Percentiles rank a stretch among this genome's conserved stretches.
phyloP scores from a whole-genome alignment of 1,140 invertebrate genomes.

The Drosophila nigromelanica region DNA sequence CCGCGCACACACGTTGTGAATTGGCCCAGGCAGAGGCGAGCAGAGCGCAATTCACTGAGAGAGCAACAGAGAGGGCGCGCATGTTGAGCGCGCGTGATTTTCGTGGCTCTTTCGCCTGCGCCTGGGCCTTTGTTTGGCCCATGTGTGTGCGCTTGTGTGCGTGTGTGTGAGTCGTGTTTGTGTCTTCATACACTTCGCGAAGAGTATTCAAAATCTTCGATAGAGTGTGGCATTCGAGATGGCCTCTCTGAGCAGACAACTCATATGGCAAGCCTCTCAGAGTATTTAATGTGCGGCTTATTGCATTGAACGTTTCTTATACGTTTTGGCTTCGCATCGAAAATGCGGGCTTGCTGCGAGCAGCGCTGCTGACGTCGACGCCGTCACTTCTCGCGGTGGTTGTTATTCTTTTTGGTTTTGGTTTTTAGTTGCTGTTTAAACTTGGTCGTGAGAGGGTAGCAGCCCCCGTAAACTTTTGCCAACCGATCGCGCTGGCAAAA shows the following conservation, averaged over 20 bases:
- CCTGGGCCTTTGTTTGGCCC: slow-evolving; percentile 53
- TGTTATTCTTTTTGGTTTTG: slow-evolving; percentile 79
- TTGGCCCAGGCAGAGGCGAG: slow-evolving; percentile 43
- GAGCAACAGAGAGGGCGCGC: slow-evolving; percentile 37
- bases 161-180: slow-evolving; percentile 48
- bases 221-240: not conserved
- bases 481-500: slow-evolving; percentile 36
- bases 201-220: not conserved
- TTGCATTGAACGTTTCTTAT: slow-evolving; percentile 17
- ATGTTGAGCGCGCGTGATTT: slow-evolving; percentile 73
- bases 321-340: slow-evolving; percentile 49
- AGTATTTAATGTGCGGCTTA: slow-evolving; percentile 5
- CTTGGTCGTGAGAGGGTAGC: slow-evolving; percentile 83
- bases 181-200: slow-evolving; percentile 36
- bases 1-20: slow-evolving; percentile 43
- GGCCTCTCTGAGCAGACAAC: not conserved
- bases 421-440: slow-evolving; percentile 83
- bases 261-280: not conserved
- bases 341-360: slow-evolving; percentile 73
- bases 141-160: slow-evolving; percentile 38
- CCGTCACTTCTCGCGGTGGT: slow-evolving; percentile 66
- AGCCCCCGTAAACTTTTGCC: slow-evolving; percentile 43
- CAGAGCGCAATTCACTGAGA: slow-evolving; percentile 16
- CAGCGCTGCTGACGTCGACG: slow-evolving; percentile 60
- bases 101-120: slow-evolving; percentile 61